Evolutionary conservation across 2,113 vertebrate species (phyloP).

Genomic region (Halcyon senegalensis): DNA sequence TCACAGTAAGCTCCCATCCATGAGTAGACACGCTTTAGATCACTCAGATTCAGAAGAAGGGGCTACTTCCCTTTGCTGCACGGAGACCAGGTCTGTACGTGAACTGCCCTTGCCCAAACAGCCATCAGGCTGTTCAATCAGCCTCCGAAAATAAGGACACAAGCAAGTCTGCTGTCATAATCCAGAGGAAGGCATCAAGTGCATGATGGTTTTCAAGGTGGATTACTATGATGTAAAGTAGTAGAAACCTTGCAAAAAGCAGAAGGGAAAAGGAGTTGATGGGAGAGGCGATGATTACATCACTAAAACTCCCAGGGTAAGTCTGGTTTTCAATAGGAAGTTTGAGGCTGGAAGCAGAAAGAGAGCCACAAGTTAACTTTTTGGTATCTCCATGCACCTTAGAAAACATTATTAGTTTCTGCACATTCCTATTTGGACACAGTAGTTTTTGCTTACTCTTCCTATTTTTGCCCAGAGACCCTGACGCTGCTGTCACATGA

Average conservation of each 20-base stretch:
- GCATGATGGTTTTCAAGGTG: not conserved
- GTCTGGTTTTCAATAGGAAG: not conserved
- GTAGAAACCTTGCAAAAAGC: not conserved
- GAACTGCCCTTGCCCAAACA: not conserved
- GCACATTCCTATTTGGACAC: not conserved
- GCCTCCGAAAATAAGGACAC: not conserved
- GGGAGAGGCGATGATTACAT: not conserved
- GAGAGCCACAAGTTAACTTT: not conserved
- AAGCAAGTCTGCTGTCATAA: not conserved
- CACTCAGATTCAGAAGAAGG: not conserved
- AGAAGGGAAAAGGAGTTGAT: not conserved
- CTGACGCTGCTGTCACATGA: not conserved
- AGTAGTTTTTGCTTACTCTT: not conserved
- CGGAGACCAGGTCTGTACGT: fast-evolving
- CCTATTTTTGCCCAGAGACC: not conserved
- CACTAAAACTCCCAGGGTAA: not conserved
- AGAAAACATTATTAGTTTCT: not conserved
- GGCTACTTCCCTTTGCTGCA: not conserved
- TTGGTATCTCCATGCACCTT: not conserved
- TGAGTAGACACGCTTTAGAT: not conserved
- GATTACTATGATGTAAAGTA: not conserved
- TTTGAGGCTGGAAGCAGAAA: not conserved
- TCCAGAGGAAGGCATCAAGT: not conserved
- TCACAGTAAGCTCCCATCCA: not conserved
- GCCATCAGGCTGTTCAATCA: not conserved